phyloP scores from a whole-genome alignment of 2,113 vertebrate genomes.

The Pollimyrus isidori region DNA sequence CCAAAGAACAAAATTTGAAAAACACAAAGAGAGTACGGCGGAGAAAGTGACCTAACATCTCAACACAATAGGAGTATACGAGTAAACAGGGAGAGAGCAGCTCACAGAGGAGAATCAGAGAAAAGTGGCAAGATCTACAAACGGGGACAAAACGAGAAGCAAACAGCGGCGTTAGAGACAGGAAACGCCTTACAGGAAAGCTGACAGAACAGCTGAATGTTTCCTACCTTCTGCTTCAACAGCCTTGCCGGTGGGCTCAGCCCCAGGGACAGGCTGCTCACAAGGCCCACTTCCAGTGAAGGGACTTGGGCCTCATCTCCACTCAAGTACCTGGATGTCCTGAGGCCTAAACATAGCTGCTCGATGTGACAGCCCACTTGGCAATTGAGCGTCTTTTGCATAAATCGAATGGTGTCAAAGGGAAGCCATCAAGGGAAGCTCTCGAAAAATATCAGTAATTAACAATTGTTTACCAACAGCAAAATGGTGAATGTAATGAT shows the following conservation, averaged over 20 bases:
- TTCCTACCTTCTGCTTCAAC: constrained; percentile 53
- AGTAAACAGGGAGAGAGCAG: background rate
- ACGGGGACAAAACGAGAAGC: constrained; percentile 3
- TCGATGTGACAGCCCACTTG: constrained; percentile 14
- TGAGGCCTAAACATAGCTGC: constrained; percentile 26
- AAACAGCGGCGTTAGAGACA: constrained; percentile 25
- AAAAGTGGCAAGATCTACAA: background rate
- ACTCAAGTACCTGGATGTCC: constrained; percentile 40
- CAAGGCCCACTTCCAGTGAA: constrained; percentile 33
- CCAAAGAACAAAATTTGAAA: background rate
- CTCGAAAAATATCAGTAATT: background rate
- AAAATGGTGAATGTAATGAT: background rate
- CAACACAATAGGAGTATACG: background rate
- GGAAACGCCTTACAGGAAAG: constrained; percentile 1
- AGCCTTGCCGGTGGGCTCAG: constrained; percentile 45
- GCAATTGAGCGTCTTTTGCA: background rate
- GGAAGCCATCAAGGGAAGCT: background rate
- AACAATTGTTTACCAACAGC: background rate
- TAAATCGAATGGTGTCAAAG: background rate
- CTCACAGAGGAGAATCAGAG: constrained; percentile 15
- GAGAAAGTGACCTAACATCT: background rate
- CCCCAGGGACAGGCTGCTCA: constrained; percentile 15
- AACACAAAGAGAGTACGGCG: background rate
- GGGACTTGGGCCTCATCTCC: constrained; percentile 31
- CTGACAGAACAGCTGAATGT: constrained; percentile 16